These are phyloP conservation scores for Cyanoramphus novaezelandiae DNA, from an alignment of 2,113 vertebrate species.

Conservation along the genomic window DNA sequence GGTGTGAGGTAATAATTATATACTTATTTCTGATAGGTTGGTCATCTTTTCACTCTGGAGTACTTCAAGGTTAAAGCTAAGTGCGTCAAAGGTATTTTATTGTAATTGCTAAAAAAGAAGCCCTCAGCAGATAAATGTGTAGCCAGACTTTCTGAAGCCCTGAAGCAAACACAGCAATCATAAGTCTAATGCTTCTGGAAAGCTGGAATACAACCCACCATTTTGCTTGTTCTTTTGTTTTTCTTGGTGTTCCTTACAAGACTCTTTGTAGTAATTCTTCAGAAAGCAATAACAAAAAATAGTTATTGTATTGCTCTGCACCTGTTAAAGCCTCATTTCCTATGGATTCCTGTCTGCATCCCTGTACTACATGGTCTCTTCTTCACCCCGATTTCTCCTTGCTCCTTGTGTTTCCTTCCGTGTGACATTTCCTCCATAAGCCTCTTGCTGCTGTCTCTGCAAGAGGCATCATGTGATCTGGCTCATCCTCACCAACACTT, in stretches of 20 bases:
- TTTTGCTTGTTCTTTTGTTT: not conserved
- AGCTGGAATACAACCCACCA: not conserved
- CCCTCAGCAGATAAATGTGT: not conserved
- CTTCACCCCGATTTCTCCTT: not conserved
- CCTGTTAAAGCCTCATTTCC: not conserved
- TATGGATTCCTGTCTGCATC: not conserved
- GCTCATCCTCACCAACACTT: not conserved
- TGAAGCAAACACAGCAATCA: not conserved
- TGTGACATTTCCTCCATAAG: not conserved
- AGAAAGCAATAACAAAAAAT: not conserved
- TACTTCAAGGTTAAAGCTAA: slow-evolving; percentile 48
- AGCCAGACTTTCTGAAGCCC: slow-evolving; percentile 29
- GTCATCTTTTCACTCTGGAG: slow-evolving; percentile 37
- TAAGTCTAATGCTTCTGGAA: not conserved
- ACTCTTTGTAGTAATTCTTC: not conserved
- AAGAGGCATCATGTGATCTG: not conserved
- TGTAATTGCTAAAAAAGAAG: not conserved
- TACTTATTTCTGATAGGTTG: slow-evolving; percentile 58
- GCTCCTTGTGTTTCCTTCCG: not conserved
- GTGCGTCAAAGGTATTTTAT: slow-evolving; percentile 36
- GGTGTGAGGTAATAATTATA: slow-evolving; percentile 9
- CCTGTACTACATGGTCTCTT: not conserved
- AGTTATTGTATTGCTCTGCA: not conserved
- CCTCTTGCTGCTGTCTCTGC: not conserved
- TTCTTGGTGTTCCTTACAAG: not conserved